phyloP scores from a whole-genome alignment of 2,113 vertebrate species.

The Plecotus auritus region DNA sequence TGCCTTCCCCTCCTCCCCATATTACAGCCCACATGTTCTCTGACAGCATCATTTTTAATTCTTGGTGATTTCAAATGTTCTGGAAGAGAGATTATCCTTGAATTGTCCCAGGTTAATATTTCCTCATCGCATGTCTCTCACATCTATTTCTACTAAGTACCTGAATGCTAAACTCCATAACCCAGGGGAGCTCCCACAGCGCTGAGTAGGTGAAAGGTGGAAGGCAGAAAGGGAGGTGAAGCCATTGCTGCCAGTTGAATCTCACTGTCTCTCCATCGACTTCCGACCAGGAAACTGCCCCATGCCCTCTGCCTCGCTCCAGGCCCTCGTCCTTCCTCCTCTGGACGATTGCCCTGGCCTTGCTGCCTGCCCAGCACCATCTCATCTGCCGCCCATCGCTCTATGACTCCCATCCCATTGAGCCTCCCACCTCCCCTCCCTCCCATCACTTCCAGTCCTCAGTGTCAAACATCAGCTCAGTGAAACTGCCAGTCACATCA shows the following conservation, averaged over 20 bases:
- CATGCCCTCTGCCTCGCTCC: accelerated
- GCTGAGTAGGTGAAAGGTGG: background rate
- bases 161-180: background rate
- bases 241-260: background rate
- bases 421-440: background rate
- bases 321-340: background rate
- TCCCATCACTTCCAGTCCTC: background rate
- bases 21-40: background rate
- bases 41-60: background rate
- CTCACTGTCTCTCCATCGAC: accelerated
- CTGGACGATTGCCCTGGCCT: accelerated
- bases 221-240: too few species aligned
- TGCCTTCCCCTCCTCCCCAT: background rate
- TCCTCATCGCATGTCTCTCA: background rate
- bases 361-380: background rate
- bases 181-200: background rate
- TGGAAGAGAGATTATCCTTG: background rate
- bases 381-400: too few species aligned
- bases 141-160: background rate
- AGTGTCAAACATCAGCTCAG: background rate
- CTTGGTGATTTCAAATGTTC: background rate
- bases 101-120: background rate
- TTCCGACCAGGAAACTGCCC: background rate
- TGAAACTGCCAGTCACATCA: background rate
- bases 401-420: background rate